A percentile compares a stretch with the other conserved stretches of the same genome.
phyloP scores from a whole-genome alignment of 2,113 vertebrate species.

The Macquaria australasica region DNA sequence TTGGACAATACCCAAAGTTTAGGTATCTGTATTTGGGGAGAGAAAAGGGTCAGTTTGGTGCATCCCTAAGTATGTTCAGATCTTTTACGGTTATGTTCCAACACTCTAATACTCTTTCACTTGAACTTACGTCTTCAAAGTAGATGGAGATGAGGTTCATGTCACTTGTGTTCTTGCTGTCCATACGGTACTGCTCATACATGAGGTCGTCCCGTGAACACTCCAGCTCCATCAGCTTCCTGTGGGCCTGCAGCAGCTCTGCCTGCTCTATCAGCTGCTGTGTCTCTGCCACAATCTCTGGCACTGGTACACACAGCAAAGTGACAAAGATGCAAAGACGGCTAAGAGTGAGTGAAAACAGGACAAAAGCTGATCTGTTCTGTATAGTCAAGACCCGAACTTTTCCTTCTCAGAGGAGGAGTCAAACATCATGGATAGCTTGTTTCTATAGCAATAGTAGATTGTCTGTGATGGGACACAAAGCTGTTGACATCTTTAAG shows the following conservation, averaged over 20 bases:
- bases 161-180: slow-evolving; percentile 94
- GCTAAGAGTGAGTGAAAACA: not conserved
- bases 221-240: slow-evolving; percentile 96
- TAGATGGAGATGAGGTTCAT: slow-evolving; percentile 95
- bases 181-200: slow-evolving; percentile 98
- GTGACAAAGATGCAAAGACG: not conserved
- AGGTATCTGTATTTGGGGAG: not conserved
- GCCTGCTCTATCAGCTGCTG: slow-evolving; percentile 93
- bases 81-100: not conserved
- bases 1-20: too few relatives aligned
- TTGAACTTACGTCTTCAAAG: slow-evolving; percentile 85
- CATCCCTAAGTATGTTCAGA: not conserved
- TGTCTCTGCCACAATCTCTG: slow-evolving; percentile 94
- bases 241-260: slow-evolving; percentile 93
- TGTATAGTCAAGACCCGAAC: not conserved
- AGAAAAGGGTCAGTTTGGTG: not conserved
- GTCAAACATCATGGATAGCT: not conserved
- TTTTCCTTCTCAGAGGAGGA: not conserved
- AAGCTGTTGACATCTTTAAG: not conserved
- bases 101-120: not conserved
- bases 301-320: slow-evolving; percentile 83
- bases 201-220: slow-evolving; percentile 95
- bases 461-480: not conserved
- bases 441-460: not conserved
- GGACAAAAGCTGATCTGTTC: not conserved